A percentile compares a stretch with the other conserved stretches of the same genome.
Conservation (phyloP, 2,113 vertebrate species). For the Collichthys lucidus region DNA sequence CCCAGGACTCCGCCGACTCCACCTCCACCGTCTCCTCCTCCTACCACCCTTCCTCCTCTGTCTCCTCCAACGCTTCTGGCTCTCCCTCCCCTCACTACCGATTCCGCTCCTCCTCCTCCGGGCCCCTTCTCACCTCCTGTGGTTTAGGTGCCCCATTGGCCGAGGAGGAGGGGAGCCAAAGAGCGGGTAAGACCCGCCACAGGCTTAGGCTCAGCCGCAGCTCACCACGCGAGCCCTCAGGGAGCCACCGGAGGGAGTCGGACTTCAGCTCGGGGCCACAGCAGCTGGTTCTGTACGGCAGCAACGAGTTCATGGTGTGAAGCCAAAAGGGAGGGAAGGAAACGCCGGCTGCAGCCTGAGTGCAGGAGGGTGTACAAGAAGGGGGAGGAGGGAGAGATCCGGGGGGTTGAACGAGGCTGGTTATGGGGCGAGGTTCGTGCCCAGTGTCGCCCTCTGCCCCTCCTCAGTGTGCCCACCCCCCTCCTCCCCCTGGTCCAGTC, state of each 20-base stretch:
- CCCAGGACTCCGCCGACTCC: slow-evolving; percentile 80
- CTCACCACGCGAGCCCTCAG: slow-evolving; percentile 88
- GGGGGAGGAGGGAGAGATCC: slow-evolving; percentile 24
- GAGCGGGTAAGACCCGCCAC: slow-evolving; percentile 81
- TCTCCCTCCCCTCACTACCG: slow-evolving; percentile 82
- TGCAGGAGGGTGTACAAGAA: slow-evolving; percentile 5
- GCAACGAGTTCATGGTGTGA: slow-evolving; percentile 97
- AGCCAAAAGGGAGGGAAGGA: not conserved
- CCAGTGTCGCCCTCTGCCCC: slow-evolving; percentile 17
- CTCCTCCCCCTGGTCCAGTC: slow-evolving; percentile 37
- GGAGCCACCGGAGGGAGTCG: slow-evolving; percentile 84
- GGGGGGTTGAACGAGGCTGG: slow-evolving; percentile 42
- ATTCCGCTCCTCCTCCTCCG: slow-evolving; percentile 88
- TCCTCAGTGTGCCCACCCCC: slow-evolving; percentile 36
- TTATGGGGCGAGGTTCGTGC: slow-evolving; percentile 27
- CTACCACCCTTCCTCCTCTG: slow-evolving; percentile 84
- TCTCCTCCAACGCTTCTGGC: slow-evolving; percentile 82
- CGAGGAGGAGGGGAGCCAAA: slow-evolving; percentile 66
- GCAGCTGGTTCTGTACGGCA: slow-evolving; percentile 91
- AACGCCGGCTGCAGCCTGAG: slow-evolving; percentile 1
- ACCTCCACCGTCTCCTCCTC: slow-evolving; percentile 77
- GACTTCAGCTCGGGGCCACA: slow-evolving; percentile 84
- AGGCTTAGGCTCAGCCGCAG: slow-evolving; percentile 90
- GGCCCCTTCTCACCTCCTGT: slow-evolving; percentile 88
- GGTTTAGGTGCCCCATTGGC: slow-evolving; percentile 65